Evolutionary conservation across 1,140 invertebrate genomes (phyloP), one percentile per base, ranked within the genome.

Genomic region (Himalopsyche phryganea): DNA sequence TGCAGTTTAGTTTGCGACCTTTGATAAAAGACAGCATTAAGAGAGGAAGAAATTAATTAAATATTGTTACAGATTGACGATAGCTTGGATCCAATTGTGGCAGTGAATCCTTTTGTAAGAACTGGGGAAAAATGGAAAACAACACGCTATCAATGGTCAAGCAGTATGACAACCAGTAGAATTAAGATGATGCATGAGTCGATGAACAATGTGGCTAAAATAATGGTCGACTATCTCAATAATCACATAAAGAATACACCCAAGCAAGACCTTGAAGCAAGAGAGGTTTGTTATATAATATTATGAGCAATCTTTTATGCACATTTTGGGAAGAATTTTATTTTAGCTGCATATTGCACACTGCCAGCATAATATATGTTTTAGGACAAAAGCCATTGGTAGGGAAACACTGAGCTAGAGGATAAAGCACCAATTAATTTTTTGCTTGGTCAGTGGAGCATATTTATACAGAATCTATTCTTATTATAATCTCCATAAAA

Each of bases 41-140:
- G n/a, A n/a, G n/a, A n/a, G n/a, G n/a, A n/a, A n/a, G n/a, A n/a
- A n/a, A n/a, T n/a, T n/a, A n/a, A n/a, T n/a, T n/a, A n/a, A n/a
- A n/a, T n/a, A n/a, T n/a, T n/a, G n/a, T n/a, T 45, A 11, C 9
- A 71, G 33, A 53, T 71, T 15, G 67, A 71, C 33, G 52, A 65
- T 10, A 15, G 73, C 46, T 54, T 66, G 0, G 79, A 81, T 63
- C 71, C 73, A 19, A 68, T 79, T 18, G 66, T 71, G 13, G 64
- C 58, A 0, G 53, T 65, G 3, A 80, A 81, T 68, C 76, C 78
- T 0, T 80, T 80, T 54, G 58, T 73, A 18, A 58, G 72, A 6
- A 65, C 66, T 19, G 79, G 73, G 10, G 68, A 77, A 7, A 67
- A 69, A 52, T 85, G 84, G 84, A 81, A 81, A 46, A 54, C 11